phyloP scores from a whole-genome alignment of 2,113 vertebrate species.

The Apeltes quadracus region DNA sequence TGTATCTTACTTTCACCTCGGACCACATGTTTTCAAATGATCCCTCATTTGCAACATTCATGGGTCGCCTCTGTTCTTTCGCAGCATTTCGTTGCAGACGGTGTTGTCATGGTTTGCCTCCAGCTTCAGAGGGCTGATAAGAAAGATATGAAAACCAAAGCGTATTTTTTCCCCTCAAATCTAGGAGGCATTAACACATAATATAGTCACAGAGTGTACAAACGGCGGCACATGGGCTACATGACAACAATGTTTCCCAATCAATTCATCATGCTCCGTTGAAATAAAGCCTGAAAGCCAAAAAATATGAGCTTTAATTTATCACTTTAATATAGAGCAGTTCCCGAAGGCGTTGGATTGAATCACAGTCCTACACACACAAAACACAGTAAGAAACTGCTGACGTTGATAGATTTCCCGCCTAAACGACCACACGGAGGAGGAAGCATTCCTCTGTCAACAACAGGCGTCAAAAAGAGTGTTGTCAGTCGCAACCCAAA shows the following conservation, averaged over 20 bases:
- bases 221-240: constrained; percentile 6
- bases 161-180: constrained; percentile 15
- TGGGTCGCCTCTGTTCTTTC: not conserved
- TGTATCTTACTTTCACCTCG: constrained; percentile 21
- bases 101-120: constrained; percentile 40
- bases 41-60: constrained; percentile 2
- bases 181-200: constrained; percentile 34
- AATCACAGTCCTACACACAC: constrained; percentile 15
- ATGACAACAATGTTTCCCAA: too few relatives aligned
- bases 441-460: constrained; percentile 34
- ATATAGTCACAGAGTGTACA: constrained; percentile 27
- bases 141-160: constrained; percentile 43
- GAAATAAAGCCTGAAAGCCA: not conserved
- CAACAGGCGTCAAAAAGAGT: constrained; percentile 33
- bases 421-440: constrained; percentile 34
- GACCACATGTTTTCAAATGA: not conserved
- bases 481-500: constrained; percentile 33
- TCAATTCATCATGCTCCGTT: not conserved
- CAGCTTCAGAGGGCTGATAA: constrained; percentile 43
- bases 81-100: constrained; percentile 30
- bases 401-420: constrained; percentile 45
- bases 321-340: not conserved
- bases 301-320: not conserved
- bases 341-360: constrained; percentile 11
- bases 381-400: constrained; percentile 37